A percentile compares a stretch with the other conserved stretches of the same genome.
Conservation (phyloP, 2,888 invertebrate species). For the Sesia apiformis region DNA sequence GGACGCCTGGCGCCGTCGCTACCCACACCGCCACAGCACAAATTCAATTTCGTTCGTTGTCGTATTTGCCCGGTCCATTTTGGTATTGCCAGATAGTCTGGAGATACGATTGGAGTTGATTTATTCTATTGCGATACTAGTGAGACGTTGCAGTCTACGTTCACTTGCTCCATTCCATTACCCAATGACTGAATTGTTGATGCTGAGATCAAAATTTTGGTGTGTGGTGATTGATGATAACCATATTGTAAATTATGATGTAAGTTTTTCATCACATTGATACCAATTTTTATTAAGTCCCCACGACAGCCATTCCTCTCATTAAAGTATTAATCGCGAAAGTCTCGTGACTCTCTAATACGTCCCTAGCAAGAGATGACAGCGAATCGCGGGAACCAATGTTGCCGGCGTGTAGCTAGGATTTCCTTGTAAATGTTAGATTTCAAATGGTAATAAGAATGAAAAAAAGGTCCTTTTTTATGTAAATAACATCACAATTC, state of each 20-base stretch:
- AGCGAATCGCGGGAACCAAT: too few species aligned
- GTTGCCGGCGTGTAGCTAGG: too few species aligned
- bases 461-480: conserved; percentile 17
- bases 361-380: too few species aligned
- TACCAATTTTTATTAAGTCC: too few species aligned
- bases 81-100: conserved; percentile 39
- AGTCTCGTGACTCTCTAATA: too few species aligned
- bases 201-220: too few species aligned
- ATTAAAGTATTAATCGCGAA: too few species aligned
- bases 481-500: conserved; percentile 35
- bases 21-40: conserved; percentile 30
- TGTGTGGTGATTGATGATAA: too few species aligned
- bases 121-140: conserved; percentile 23
- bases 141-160: conserved; percentile 10
- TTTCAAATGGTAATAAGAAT: not conserved
- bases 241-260: too few species aligned
- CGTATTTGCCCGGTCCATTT: conserved; percentile 50
- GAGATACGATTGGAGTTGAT: conserved; percentile 28
- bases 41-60: conserved; percentile 56
- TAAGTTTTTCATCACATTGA: too few species aligned
- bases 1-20: conserved; percentile 24
- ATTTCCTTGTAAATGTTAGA: too few species aligned
- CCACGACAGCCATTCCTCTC: too few species aligned
- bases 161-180: not conserved
- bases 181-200: not conserved